These are phyloP conservation scores for Reinhardtius hippoglossoides DNA, from an alignment of 2,113 vertebrate genomes.

Conservation along the genomic window DNA sequence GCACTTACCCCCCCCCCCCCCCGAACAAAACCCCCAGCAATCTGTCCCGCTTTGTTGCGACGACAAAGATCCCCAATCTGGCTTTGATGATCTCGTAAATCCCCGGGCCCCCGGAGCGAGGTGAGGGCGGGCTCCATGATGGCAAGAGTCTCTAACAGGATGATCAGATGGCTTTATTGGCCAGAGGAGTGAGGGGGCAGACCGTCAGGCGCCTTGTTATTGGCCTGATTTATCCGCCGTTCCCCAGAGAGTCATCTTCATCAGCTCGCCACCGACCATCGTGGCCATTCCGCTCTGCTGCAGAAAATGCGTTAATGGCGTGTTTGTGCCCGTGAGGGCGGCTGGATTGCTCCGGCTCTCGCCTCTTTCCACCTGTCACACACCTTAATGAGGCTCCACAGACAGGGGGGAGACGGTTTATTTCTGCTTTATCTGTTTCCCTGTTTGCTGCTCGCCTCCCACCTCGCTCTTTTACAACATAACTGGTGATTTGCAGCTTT, in stretches of 20 bases:
- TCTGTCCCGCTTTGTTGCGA: conserved; percentile 66
- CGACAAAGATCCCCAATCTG: conserved; percentile 62
- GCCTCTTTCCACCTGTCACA: conserved; percentile 50
- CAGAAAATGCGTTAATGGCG: conserved; percentile 23
- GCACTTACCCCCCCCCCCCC: conserved; percentile 14
- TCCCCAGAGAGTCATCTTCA: conserved; percentile 74
- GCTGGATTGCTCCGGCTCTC: conserved; percentile 9
- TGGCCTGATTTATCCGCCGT: conserved; percentile 75
- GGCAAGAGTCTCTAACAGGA: conserved; percentile 69
- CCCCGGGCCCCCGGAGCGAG: conserved; percentile 35
- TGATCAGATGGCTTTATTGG: conserved; percentile 79
- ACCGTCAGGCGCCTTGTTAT: conserved; percentile 65
- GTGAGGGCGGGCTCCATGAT: conserved; percentile 45
- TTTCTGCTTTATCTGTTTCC: conserved; percentile 32
- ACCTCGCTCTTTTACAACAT: conserved; percentile 8
- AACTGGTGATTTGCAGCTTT: conserved; percentile 56
- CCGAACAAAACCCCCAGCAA: conserved; percentile 46
- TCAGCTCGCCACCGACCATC: conserved; percentile 37
- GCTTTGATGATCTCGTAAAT: conserved; percentile 80
- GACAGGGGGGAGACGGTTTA: conserved; percentile 32
- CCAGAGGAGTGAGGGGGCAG: conserved; percentile 44
- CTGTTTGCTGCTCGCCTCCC: conserved; percentile 20
- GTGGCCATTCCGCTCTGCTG: conserved; percentile 29
- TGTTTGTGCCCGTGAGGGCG: conserved; percentile 19
- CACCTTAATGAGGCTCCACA: conserved; percentile 58